phyloP scores from a whole-genome alignment of 2,888 invertebrate species.

The Diogma glabrata region DNA sequence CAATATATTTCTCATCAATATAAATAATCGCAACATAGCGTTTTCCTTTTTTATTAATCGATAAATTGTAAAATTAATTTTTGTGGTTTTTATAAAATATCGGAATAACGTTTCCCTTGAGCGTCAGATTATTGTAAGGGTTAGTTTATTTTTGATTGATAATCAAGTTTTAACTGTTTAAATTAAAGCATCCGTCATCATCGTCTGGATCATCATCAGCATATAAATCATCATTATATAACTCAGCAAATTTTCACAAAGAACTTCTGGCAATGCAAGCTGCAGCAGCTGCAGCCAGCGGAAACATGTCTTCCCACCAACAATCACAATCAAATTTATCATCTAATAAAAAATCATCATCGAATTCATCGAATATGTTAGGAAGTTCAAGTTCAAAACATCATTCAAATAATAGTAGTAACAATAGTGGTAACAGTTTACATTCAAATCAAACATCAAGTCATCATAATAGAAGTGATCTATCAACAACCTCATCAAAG shows the following conservation, averaged over 20 bases:
- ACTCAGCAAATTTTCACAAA: conserved; percentile 35
- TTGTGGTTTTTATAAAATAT: too few species aligned
- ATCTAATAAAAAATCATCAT: conserved; percentile 11
- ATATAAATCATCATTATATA: conserved; percentile 23
- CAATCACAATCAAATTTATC: conserved; percentile 5
- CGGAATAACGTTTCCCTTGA: too few species aligned
- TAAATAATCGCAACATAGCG: too few species aligned
- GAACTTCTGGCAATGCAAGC: conserved; percentile 37
- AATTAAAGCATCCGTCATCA: conserved; percentile 7
- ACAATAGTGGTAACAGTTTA: not conserved
- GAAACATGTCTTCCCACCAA: not conserved
- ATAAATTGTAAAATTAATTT: too few species aligned
- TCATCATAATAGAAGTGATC: conserved; percentile 21
- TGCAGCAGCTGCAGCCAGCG: conserved; percentile 27
- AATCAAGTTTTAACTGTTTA: too few species aligned
- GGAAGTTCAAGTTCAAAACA: conserved; percentile 9
- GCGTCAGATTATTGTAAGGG: too few species aligned
- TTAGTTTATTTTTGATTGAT: too few species aligned
- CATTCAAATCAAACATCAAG: conserved; percentile 9
- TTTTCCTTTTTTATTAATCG: too few species aligned
- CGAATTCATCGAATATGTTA: not conserved
- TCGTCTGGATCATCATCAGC: conserved; percentile 29
- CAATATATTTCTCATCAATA: too few species aligned
- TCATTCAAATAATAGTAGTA: conserved; percentile 9
- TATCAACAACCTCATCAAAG: too few species aligned